Percentiles rank a stretch among this genome's conserved stretches.
phyloP scores from a whole-genome alignment of 2,888 invertebrate species.

The Brachyopa scutellaris region DNA sequence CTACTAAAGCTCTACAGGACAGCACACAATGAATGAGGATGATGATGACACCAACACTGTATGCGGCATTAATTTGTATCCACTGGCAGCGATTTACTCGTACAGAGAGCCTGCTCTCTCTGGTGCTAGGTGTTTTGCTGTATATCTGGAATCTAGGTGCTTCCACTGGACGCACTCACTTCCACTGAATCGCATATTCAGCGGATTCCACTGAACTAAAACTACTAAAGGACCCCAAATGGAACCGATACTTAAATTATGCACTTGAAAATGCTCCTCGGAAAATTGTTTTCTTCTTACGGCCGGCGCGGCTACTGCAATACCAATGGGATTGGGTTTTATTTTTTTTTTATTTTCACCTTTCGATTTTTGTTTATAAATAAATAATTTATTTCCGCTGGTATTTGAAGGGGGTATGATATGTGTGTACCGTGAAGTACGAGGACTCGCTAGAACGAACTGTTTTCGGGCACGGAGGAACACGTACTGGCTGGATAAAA shows the following conservation, averaged over 20 bases:
- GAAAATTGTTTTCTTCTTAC: slow-evolving; percentile 3
- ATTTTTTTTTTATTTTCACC: no score
- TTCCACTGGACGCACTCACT: slow-evolving; percentile 67
- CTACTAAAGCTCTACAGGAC: slow-evolving; percentile 70
- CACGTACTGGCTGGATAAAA: slow-evolving; percentile 78
- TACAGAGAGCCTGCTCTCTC: slow-evolving; percentile 13
- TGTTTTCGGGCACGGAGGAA: slow-evolving; percentile 81
- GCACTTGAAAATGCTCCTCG: slow-evolving; percentile 56
- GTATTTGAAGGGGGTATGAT: slow-evolving; percentile 34
- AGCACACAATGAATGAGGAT: slow-evolving; percentile 72
- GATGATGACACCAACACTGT: slow-evolving; percentile 68
- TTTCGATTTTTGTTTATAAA: no score
- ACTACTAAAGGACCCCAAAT: slow-evolving; percentile 68
- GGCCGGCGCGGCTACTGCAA: no score
- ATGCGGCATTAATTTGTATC: slow-evolving; percentile 72
- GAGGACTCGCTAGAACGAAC: slow-evolving; percentile 75
- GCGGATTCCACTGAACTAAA: slow-evolving; percentile 71
- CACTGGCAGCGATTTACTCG: slow-evolving; percentile 47
- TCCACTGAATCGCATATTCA: slow-evolving; percentile 69
- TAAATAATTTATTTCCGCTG: slow-evolving; percentile 21
- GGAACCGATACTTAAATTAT: slow-evolving; percentile 68
- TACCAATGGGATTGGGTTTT: no score
- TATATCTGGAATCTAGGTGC: slow-evolving; percentile 69
- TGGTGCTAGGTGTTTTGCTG: slow-evolving; percentile 42
- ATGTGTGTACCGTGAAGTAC: slow-evolving; percentile 51